Conservation (phyloP, 2,797 vertebrate genomes). For the Erithacus rubecula region DNA sequence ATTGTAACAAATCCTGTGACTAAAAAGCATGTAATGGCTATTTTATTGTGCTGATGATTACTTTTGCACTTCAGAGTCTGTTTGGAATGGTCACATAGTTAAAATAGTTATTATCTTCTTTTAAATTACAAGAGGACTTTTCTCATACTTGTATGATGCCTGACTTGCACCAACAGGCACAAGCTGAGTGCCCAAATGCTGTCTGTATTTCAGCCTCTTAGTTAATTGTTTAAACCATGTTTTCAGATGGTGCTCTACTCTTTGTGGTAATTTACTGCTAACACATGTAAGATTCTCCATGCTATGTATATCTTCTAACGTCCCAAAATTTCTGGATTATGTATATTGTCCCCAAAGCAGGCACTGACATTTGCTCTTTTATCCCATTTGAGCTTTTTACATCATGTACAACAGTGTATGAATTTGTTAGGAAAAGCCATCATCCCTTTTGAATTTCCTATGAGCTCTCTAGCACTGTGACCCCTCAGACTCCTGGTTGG, state of each 20-base stretch:
- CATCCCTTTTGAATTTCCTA: neutral
- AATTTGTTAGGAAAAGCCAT: neutral
- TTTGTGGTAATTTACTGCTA: neutral
- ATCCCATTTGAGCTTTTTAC: neutral
- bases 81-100: neutral
- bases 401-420: neutral
- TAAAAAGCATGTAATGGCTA: slow-evolving; percentile 11
- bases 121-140: neutral
- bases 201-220: neutral
- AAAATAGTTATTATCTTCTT: neutral
- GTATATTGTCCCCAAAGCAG: neutral
- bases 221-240: neutral
- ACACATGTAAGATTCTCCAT: neutral
- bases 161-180: neutral
- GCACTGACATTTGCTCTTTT: neutral
- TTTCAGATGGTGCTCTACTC: neutral
- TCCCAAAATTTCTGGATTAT: neutral
- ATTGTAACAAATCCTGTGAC: slow-evolving; percentile 12
- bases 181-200: neutral
- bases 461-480: neutral
- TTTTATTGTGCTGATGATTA: neutral
- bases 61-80: neutral
- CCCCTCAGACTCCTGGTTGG: neutral
- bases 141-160: neutral
- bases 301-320: neutral